Percentiles rank a stretch among this genome's conserved stretches.
Conservation (phyloP, 2,113 vertebrate genomes). For the Corvus moneduloides region DNA sequence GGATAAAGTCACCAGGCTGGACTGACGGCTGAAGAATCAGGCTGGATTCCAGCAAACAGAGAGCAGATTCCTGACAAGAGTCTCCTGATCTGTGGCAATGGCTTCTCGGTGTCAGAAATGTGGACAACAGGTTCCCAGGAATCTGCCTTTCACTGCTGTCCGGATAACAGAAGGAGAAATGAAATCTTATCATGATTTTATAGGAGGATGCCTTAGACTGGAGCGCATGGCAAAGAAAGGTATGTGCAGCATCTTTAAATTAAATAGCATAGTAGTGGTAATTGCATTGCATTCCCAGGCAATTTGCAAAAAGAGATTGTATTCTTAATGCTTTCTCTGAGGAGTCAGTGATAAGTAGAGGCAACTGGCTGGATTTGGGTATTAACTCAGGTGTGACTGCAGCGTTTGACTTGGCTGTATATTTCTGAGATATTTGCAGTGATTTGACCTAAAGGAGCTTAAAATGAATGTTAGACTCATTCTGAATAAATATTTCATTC, state of each 20-base stretch:
- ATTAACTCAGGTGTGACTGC: not conserved
- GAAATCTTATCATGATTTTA: conserved; percentile 83
- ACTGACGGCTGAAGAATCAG: conserved; percentile 42
- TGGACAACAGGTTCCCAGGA: conserved; percentile 63
- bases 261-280: not conserved
- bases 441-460: not conserved
- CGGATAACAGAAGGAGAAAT: conserved; percentile 88
- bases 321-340: not conserved
- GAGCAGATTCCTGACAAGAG: not conserved
- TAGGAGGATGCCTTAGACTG: conserved; percentile 77
- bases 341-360: not conserved
- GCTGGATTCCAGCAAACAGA: conserved; percentile 11
- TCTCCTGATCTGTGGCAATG: conserved; percentile 32
- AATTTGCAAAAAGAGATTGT: not conserved
- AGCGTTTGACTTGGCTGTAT: not conserved
- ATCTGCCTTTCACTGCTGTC: conserved; percentile 72
- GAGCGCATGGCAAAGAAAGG: conserved; percentile 72
- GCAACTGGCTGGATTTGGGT: not conserved
- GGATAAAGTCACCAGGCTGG: conserved; percentile 71
- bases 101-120: conserved; percentile 68
- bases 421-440: not conserved
- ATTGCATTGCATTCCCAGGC: not conserved
- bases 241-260: conserved; percentile 68
- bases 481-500: not conserved
- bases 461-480: not conserved